A percentile compares a stretch with the other conserved stretches of the same genome.
Evolutionary conservation across 23 tunicate species (phyloP).

Genomic region (Halocynthia aurantium): DNA sequence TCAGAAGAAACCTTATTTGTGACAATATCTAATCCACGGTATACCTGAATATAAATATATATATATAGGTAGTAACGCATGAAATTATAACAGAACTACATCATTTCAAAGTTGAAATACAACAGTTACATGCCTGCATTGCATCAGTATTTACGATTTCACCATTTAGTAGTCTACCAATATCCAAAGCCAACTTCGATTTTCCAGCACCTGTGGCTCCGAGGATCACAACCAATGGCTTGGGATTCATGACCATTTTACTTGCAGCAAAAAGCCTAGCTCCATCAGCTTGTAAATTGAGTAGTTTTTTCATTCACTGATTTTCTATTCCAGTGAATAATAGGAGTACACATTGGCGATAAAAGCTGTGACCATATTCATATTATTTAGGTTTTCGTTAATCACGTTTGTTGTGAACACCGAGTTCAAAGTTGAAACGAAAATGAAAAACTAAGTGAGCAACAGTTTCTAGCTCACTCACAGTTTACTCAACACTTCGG

Average conservation of each 20-base stretch:
- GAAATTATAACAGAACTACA: neutral
- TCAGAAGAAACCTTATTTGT: slow-evolving; percentile 95
- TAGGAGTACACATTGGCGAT: too few species aligned
- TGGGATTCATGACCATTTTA: neutral
- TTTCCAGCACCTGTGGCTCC: slow-evolving; percentile 99
- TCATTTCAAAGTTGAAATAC: neutral
- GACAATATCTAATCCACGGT: slow-evolving; percentile 83
- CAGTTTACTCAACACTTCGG: too few species aligned
- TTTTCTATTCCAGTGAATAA: too few species aligned
- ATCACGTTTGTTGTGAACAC: too few species aligned
- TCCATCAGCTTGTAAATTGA: too few species aligned
- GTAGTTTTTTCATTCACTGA: too few species aligned
- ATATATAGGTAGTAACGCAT: neutral
- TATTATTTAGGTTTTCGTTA: too few species aligned
- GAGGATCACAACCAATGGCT: slow-evolving; percentile 60
- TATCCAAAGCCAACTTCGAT: slow-evolving; percentile 78
- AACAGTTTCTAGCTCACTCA: too few species aligned
- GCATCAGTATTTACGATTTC: slow-evolving; percentile 89
- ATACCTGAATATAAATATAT: slow-evolving; percentile 37
- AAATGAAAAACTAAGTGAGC: too few species aligned
- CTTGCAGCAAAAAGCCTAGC: neutral
- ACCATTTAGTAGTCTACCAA: slow-evolving; percentile 44
- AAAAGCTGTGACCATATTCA: too few species aligned
- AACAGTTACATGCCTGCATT: slow-evolving; percentile 66
- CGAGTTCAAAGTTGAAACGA: too few species aligned